Evolutionary conservation across 2,888 invertebrate species (phyloP), one percentile per base, ranked within the genome.

Genomic region (Atethmia centrago): DNA sequence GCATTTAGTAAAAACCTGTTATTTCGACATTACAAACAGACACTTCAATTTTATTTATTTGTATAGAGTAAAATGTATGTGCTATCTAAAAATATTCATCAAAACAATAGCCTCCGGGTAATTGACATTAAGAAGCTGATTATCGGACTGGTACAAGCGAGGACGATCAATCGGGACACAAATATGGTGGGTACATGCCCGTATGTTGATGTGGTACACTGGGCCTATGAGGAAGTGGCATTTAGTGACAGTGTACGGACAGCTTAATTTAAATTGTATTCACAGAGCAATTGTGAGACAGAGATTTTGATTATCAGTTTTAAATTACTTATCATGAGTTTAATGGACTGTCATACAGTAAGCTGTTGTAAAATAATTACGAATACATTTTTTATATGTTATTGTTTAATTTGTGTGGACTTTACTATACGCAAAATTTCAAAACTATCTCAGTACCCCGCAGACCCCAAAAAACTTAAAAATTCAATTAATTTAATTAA

Each of bases 151-250:
- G 65, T 71, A 70, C 51, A 21, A 12, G 25, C 80, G 77, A 71
- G 76, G 75, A 71, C 71, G 36, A 36, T 56, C 53, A 55, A 7
- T 79, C 59, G 73, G 82, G 73, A 75, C 86, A 68, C 47, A 49
- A 8, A 16, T 42, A 61, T 79, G 62, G 64, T n/a, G n/a, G n/a
- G n/a, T 25, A 63, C 68, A 74, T 28, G 71, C 63, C 51, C 53
- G 49, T 69, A 51, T 40, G 19, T 5, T 14, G 12, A 61, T 42
- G 45, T 75, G 7, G 45, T 55, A 47, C 49, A 78, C 79, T 77
- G 76, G 80, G 77, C 79, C 83, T 71, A 88, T 85, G 82, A 92
- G 94, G 94, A 94, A 94, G 88, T 94, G 93, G 88, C 92, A 94
- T 94, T 94, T 93, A 68, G 58, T 53, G n/a, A n/a, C 45, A 4